These are phyloP conservation scores for Endomychus coccineus DNA, from an alignment of 2,888 invertebrate genomes.

Conservation along the genomic window DNA sequence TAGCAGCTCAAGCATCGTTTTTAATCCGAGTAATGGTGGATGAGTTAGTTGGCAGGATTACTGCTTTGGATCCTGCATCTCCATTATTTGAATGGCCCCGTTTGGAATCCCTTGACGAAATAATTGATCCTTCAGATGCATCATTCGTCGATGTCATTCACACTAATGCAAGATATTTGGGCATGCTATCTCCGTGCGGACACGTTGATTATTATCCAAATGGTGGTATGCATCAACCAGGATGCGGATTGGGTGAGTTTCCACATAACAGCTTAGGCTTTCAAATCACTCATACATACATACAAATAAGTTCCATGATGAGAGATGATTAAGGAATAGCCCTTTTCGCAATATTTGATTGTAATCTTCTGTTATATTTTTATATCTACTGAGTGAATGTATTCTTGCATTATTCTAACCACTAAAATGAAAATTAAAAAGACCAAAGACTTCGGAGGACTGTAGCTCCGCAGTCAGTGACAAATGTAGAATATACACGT, in stretches of 20 bases:
- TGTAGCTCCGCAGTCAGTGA: no score
- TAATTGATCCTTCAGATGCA: constrained; percentile 46
- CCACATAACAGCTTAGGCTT: no score
- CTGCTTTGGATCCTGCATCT: constrained; percentile 51
- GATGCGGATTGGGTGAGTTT: constrained; percentile 43
- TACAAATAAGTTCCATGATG: no score
- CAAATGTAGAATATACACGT: no score
- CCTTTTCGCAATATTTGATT: no score
- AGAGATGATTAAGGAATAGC: no score
- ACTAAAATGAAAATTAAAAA: no score
- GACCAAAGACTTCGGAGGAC: no score
- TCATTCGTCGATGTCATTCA: constrained; percentile 50
- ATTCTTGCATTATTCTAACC: no score
- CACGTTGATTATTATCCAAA: constrained; percentile 56
- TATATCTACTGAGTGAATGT: no score
- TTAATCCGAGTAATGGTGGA: constrained; percentile 31
- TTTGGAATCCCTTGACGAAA: constrained; percentile 34
- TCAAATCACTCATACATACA: no score
- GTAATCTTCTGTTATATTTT: no score
- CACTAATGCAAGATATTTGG: constrained; percentile 47
- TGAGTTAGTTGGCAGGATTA: constrained; percentile 40
- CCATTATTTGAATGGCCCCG: constrained; percentile 44
- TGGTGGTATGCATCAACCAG: constrained; percentile 52
- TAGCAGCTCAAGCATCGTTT: constrained; percentile 44
- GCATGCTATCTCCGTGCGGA: constrained; percentile 41